Conservation (phyloP, 2,113 vertebrate species). For the Arenaria interpres region DNA sequence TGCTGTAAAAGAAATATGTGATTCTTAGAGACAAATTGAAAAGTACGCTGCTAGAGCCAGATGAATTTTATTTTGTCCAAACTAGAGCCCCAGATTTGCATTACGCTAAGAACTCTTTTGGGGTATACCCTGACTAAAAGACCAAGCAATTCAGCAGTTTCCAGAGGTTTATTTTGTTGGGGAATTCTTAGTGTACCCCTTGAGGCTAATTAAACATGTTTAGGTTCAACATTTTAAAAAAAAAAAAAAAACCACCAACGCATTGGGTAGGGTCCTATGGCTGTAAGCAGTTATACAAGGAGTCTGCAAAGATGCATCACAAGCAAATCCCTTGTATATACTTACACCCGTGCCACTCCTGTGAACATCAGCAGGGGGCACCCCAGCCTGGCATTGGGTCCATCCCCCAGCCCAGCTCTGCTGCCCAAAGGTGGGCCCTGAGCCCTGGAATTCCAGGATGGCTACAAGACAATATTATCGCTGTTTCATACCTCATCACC, state of each 20-base stretch:
- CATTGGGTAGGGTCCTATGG: rapidly evolving
- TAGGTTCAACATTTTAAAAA: background rate
- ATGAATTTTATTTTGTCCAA: background rate
- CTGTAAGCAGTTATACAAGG: background rate
- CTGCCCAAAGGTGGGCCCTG: background rate
- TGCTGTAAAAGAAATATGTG: background rate
- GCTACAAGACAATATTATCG: rapidly evolving
- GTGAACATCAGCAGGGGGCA: background rate
- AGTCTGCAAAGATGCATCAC: background rate
- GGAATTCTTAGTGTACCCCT: background rate
- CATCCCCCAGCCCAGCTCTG: background rate
- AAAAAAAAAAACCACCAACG: rapidly evolving
- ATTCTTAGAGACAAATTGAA: background rate
- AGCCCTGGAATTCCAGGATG: background rate
- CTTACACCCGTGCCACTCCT: background rate
- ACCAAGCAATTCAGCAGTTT: background rate
- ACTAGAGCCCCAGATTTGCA: background rate
- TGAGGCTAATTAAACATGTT: background rate
- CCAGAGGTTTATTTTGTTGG: background rate
- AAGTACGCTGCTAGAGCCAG: background rate
- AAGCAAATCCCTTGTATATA: background rate
- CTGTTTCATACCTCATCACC: background rate
- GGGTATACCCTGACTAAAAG: background rate
- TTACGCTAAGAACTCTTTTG: background rate
- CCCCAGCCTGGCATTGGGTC: rapidly evolving